Base-by-base conservation (phyloP, 2,888 invertebrate genomes). In the Oeneis ivallda region DNA sequence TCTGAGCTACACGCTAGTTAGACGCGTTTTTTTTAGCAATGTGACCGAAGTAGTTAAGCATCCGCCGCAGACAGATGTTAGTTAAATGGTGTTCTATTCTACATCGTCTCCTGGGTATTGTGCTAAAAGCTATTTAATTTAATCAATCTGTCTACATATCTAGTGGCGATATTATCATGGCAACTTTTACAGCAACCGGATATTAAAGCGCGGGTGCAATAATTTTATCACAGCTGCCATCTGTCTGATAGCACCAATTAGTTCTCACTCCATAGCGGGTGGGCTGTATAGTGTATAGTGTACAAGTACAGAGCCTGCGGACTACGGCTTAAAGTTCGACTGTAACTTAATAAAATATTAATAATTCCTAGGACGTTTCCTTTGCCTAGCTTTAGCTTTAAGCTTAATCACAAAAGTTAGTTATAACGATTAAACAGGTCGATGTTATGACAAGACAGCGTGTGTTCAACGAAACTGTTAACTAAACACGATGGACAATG, bases 401-500 rank as follows among this genome's bases (percentile, higher is more conserved):
- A n/a, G n/a, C n/a, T n/a, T n/a, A n/a, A n/a, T n/a, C n/a, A n/a
- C n/a, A n/a, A n/a, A n/a, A n/a, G n/a, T n/a, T n/a, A n/a, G n/a
- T n/a, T n/a, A n/a, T n/a, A n/a, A n/a, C n/a, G n/a, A 80, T 84
- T 82, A 86, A 86, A 86, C 85, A 87, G 68, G 71, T 65, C 65
- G 73, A 68, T 75, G 67, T 79, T 75, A 67, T 79, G 75, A 79
- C 78, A 76, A 79, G 79, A 71, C 68, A 75, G 72, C 5, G 74
- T 73, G 77, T 74, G 82, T 86, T 84, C 87, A 79, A 79, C 85
- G 87, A 87, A 90, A 81, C 78, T 54, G 57, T 85, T 87, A 76
- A 81, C 83, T 85, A 85, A 86, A 89, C 86, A 87, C 80, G 75
- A 79, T 76, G 78, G 84, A 88, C 84, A 83, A 84, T 85, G 91